Base-by-base conservation (phyloP, 92 coral and sea anemone genomes). In the Nematostella vectensis region DNA sequence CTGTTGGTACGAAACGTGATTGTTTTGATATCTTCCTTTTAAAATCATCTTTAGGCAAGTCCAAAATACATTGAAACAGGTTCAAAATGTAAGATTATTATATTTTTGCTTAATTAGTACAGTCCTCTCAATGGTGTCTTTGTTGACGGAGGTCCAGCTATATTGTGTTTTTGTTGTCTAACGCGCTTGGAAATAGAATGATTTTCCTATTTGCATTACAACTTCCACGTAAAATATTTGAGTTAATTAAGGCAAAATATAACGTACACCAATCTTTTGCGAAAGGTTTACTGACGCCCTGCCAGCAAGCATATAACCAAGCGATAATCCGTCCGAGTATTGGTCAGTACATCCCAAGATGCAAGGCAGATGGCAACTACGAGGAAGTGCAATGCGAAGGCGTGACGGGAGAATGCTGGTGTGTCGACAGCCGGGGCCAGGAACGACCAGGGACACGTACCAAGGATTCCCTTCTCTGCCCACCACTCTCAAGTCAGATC, bases 301-400 rank as follows among this genome's bases (percentile, higher is more conserved):
- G 72, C 23, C 72, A 66, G 23, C 62, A 40, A 1, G 55, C 72
- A 31, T 66, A 66, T 22, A 31, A 31, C 9, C 28, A 45, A n/a
- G 72, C 72, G 12, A 55, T 66, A 1, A 47, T 20, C 45, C 42
- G 6, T 24, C 72, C 63, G 18, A 38, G 45, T n/a, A 59, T 66
- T 19, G 72, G 72, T 6, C 62, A 66, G 23, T 59, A 66, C 16
- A 66, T 66, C 15, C 72, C 72, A 6, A 50, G 72, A 3, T 66
- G 72, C 47, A 66, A 66, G 26, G 72, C 19, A 10, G 57, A 66
- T 18, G 72, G 72, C 3, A 43, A 38, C 44, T 66, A 40, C 45
- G 72, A 66, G 27, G 72, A 66, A 37, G 63, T 55, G 0, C 72
- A 66, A 44, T 66, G 72, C 27, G 47, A 66, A 15, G 72, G 72